Evolutionary conservation across 2,113 vertebrate genomes (phyloP).

Genomic region (Craseonycteris thonglongyai): DNA sequence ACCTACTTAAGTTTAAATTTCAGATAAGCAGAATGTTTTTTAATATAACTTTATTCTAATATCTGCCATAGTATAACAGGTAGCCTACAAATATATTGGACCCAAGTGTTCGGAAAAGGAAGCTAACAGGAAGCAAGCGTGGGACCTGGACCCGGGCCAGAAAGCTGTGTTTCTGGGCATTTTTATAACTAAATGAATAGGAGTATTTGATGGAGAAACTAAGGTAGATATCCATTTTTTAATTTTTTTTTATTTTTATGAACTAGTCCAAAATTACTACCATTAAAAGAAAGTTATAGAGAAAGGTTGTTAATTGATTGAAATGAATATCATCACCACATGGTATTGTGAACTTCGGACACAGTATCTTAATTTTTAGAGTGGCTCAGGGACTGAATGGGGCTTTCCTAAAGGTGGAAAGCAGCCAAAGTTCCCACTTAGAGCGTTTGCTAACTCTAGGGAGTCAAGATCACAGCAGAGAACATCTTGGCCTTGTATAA

Average conservation of each 20-base stretch:
- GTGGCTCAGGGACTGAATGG: background rate
- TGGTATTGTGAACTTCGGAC: background rate
- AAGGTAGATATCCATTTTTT: rapidly evolving
- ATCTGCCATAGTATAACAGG: background rate
- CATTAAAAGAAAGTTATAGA: background rate
- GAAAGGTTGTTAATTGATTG: background rate
- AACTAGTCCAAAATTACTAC: background rate
- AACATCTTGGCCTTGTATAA: background rate
- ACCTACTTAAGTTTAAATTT: background rate
- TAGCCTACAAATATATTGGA: background rate
- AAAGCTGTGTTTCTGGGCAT: background rate
- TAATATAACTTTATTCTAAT: background rate
- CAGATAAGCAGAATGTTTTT: background rate
- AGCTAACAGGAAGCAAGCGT: background rate
- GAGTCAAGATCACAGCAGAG: background rate
- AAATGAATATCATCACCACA: background rate
- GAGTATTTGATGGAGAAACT: background rate
- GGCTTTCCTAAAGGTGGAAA: background rate
- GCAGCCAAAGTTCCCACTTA: background rate
- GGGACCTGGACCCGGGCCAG: background rate
- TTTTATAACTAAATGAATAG: background rate
- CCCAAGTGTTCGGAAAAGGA: background rate
- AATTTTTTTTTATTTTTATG: no score
- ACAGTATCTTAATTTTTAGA: background rate
- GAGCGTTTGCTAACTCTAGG: background rate